phyloP scores from a whole-genome alignment of 2,797 vertebrate species.

The Lophotriccus pileatus region DNA sequence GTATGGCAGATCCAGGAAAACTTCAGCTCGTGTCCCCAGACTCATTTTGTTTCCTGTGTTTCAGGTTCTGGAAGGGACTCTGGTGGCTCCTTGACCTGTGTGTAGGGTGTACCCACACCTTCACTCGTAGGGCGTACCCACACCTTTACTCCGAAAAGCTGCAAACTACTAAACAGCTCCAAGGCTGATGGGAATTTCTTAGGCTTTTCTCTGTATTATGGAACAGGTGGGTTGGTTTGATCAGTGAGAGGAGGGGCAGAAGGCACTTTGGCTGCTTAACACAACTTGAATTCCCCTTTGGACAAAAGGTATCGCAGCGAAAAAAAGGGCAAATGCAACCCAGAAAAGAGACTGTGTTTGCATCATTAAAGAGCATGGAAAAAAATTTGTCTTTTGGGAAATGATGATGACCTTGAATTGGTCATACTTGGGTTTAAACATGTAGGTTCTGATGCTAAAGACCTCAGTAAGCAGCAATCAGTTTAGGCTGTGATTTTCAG shows the following conservation, averaged over 20 bases:
- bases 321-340: not conserved
- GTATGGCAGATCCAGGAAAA: not conserved
- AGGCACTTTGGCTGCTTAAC: not conserved
- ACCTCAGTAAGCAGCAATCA: not conserved
- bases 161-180: not conserved
- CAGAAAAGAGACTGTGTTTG: not conserved
- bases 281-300: not conserved
- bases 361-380: not conserved
- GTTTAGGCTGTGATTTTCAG: not conserved
- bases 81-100: not conserved
- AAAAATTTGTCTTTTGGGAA: not conserved
- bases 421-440: not conserved
- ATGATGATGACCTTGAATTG: not conserved
- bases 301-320: not conserved
- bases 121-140: not conserved
- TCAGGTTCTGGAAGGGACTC: not conserved
- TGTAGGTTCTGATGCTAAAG: not conserved
- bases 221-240: not conserved
- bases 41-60: not conserved
- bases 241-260: not conserved
- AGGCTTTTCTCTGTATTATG: not conserved
- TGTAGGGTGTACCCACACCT: not conserved
- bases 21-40: not conserved
- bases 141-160: not conserved
- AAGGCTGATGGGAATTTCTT: not conserved